A percentile compares a stretch with the other conserved stretches of the same genome.
phyloP scores from a whole-genome alignment of 2,113 vertebrate genomes.

The Sakesphorus luctuosus region DNA sequence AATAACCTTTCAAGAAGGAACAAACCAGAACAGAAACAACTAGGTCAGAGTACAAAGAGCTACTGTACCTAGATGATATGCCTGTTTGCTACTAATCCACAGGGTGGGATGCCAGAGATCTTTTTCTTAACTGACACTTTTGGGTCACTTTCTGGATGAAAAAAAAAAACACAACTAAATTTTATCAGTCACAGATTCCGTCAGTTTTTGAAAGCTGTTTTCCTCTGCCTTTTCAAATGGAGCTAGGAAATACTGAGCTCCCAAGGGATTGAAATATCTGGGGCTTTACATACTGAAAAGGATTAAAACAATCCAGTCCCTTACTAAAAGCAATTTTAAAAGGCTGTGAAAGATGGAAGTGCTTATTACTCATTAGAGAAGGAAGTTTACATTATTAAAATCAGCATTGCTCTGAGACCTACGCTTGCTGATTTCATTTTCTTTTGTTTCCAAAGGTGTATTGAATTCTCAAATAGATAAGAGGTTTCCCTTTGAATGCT shows the following conservation, averaged over 20 bases:
- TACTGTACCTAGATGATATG: constrained; percentile 67
- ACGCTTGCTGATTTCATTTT: background rate
- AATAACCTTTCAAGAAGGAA: constrained; percentile 55
- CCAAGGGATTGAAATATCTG: constrained; percentile 66
- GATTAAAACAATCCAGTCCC: constrained; percentile 71
- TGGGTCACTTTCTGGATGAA: constrained; percentile 50
- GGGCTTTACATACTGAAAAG: constrained; percentile 71
- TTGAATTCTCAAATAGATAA: constrained; percentile 30
- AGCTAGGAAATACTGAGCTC: constrained; percentile 38
- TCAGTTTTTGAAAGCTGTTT: constrained; percentile 48
- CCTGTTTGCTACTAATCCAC: constrained; percentile 62
- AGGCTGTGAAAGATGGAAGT: constrained; percentile 53
- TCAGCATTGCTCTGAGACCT: constrained; percentile 32
- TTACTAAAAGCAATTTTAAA: constrained; percentile 68
- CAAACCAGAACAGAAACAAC: constrained; percentile 55
- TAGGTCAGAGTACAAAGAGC: constrained; percentile 71
- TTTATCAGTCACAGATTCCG: constrained; percentile 40
- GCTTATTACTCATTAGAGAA: constrained; percentile 62
- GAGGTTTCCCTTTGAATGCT: background rate
- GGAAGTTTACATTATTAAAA: constrained; percentile 67
- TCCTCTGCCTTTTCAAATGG: constrained; percentile 44
- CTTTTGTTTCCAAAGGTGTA: constrained; percentile 41
- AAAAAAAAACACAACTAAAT: background rate
- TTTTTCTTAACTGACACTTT: constrained; percentile 65
- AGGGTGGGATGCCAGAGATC: constrained; percentile 57